Percentiles rank a stretch among this genome's conserved stretches.
These are phyloP conservation scores for Xestia rhomboidea DNA, from an alignment of 2,888 invertebrate genomes.

Conservation along the genomic window DNA sequence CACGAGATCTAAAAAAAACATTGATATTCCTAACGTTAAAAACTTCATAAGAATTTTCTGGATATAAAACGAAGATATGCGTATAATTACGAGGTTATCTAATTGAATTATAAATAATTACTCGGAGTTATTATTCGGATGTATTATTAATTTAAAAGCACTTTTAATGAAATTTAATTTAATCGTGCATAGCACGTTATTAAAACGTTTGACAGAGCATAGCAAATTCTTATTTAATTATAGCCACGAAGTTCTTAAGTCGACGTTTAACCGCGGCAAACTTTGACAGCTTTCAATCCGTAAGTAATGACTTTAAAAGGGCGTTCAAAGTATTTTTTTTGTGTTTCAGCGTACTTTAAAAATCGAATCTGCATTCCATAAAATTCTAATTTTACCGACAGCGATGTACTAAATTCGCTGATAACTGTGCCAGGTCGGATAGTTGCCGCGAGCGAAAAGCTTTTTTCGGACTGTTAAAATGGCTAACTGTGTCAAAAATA, in stretches of 20 bases:
- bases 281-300: conserved; percentile 59
- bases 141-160: conserved; percentile 1
- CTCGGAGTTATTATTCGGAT: not conserved
- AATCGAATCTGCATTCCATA: conserved; percentile 54
- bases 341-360: too few relatives aligned
- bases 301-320: conserved; percentile 64
- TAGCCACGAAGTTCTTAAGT: conserved; percentile 52
- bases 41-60: not conserved
- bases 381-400: conserved; percentile 61
- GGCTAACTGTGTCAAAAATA: conserved; percentile 36
- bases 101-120: not conserved
- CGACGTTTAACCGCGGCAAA: conserved; percentile 51
- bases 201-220: conserved; percentile 40
- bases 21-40: not conserved
- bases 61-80: not conserved
- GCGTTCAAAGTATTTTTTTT: conserved; percentile 47
- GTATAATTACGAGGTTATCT: not conserved
- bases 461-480: conserved; percentile 35
- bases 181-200: conserved; percentile 35
- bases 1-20: not conserved
- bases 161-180: conserved; percentile 21
- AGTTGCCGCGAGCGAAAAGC: conserved; percentile 50
- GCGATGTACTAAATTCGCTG: conserved; percentile 52
- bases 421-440: conserved; percentile 43
- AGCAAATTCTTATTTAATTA: conserved; percentile 59